Percentiles rank a stretch among this genome's conserved stretches.
phyloP scores from a whole-genome alignment of 2,797 vertebrate species.

The Mycteria americana region DNA sequence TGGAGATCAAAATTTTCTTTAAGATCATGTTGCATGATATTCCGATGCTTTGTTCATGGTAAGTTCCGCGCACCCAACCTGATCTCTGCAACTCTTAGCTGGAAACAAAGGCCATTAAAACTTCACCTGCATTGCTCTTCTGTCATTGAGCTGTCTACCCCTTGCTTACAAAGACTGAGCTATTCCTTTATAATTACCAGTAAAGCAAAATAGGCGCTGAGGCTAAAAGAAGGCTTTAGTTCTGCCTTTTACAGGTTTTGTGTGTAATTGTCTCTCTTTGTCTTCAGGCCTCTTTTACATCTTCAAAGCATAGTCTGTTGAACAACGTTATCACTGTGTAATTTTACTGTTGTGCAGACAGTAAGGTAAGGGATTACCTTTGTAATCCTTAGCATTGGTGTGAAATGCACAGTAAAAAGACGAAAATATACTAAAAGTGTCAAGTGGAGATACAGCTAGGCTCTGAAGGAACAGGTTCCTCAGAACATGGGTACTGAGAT shows the following conservation, averaged over 20 bases:
- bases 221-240: slow-evolving; percentile 25
- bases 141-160: neutral
- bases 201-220: slow-evolving; percentile 31
- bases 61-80: neutral
- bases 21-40: neutral
- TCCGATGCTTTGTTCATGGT: neutral
- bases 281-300: slow-evolving; percentile 15
- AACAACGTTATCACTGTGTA: neutral
- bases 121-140: neutral
- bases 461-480: neutral
- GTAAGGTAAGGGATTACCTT: neutral
- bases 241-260: neutral
- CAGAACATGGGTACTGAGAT: neutral
- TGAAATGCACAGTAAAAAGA: neutral
- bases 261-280: slow-evolving; percentile 15
- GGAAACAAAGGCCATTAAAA: neutral
- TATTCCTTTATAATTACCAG: slow-evolving; percentile 49
- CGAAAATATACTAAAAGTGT: neutral
- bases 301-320: slow-evolving; percentile 16
- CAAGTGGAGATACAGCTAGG: neutral
- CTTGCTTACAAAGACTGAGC: slow-evolving; percentile 18
- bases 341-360: neutral
- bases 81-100: neutral
- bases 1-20: neutral
- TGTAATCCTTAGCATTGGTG: neutral